Percentiles rank a stretch among this genome's conserved stretches.
Conservation (phyloP, 2,797 vertebrate genomes). For the Mus minutoides region DNA sequence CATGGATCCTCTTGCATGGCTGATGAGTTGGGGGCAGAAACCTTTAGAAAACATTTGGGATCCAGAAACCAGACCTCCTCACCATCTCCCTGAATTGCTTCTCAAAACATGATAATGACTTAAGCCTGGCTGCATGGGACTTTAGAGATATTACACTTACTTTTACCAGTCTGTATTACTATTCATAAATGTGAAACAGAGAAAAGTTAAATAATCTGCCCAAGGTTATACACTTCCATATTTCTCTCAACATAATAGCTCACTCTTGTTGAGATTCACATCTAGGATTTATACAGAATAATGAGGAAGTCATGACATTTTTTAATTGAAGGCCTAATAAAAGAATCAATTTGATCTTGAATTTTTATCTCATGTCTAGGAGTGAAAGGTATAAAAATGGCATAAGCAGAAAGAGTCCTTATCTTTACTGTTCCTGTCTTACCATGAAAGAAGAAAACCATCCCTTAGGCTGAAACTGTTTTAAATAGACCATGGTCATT, state of each 20-base stretch:
- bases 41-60: not conserved
- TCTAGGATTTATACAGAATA: conserved; percentile 64
- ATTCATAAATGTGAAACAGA: conserved; percentile 49
- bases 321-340: conserved; percentile 66
- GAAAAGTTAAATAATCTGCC: conserved; percentile 53
- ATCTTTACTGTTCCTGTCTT: conserved; percentile 22
- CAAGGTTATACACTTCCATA: conserved; percentile 51
- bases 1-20: accelerated
- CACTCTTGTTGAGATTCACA: conserved; percentile 22
- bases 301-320: conserved; percentile 54
- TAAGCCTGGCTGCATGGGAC: not conserved
- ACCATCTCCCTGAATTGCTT: not conserved
- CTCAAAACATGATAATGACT: not conserved
- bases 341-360: conserved; percentile 62
- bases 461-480: conserved; percentile 27
- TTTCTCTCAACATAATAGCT: conserved; percentile 53
- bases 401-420: conserved; percentile 20
- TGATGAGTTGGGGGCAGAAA: not conserved
- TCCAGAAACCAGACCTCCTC: not conserved
- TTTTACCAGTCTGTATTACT: conserved; percentile 23
- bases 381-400: conserved; percentile 42
- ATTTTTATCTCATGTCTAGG: conserved; percentile 28
- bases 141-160: conserved; percentile 20
- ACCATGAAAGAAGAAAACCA: conserved; percentile 9
- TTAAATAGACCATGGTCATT: conserved; percentile 47